Percentiles rank a stretch among this genome's conserved stretches.
phyloP scores from a whole-genome alignment of 2,888 invertebrate species.

The Meghimatium bilineatum region DNA sequence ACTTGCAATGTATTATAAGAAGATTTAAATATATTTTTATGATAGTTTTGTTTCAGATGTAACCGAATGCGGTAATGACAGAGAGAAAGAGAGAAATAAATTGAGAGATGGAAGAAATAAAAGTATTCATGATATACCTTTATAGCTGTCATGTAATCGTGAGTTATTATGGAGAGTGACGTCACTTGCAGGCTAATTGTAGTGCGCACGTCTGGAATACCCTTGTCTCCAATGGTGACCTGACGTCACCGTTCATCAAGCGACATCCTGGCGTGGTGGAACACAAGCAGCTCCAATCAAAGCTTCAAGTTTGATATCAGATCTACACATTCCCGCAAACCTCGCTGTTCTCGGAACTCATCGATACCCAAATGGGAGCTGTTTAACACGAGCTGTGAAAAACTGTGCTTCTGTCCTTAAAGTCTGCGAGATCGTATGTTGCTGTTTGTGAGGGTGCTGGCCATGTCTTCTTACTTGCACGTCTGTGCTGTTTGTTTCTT shows the following conservation, averaged over 20 bases:
- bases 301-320: background rate
- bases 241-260: slow-evolving; percentile 30
- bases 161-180: slow-evolving; percentile 31
- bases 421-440: background rate
- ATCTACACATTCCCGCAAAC: slow-evolving; percentile 18
- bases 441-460: background rate
- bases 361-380: slow-evolving; percentile 27
- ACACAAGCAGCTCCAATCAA: slow-evolving; percentile 7
- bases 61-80: background rate
- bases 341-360: slow-evolving; percentile 19
- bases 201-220: slow-evolving; percentile 32
- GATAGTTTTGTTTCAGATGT: too few species aligned
- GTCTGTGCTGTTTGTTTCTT: background rate
- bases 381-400: background rate
- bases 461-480: background rate
- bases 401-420: background rate
- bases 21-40: too few species aligned
- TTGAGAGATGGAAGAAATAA: background rate
- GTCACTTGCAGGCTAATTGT: slow-evolving; percentile 42
- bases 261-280: slow-evolving; percentile 14
- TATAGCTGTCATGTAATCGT: slow-evolving; percentile 3
- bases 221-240: slow-evolving; percentile 42
- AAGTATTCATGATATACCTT: background rate
- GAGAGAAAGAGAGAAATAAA: background rate
- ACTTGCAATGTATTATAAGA: too few species aligned